phyloP scores from a whole-genome alignment of 2,113 vertebrate genomes.

The Epinephelus cyanopodus region DNA sequence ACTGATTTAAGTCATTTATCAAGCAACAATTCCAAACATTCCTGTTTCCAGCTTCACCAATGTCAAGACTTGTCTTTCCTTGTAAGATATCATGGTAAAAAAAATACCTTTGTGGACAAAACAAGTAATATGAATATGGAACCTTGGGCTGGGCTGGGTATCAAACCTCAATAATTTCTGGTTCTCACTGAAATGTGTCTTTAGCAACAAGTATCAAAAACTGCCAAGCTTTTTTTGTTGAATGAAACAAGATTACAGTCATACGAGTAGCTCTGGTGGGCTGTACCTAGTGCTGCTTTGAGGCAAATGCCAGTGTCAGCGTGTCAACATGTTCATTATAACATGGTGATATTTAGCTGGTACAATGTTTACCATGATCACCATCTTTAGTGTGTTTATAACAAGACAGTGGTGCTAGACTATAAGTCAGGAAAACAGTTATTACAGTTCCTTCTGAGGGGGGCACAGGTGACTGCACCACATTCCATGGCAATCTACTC shows the following conservation, averaged over 20 bases:
- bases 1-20: no score
- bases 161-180: neutral
- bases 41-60: no score
- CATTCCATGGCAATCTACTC: neutral
- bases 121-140: neutral
- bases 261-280: no score
- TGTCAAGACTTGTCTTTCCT: neutral
- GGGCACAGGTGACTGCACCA: no score
- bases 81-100: neutral
- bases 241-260: neutral
- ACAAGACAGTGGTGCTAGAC: no score
- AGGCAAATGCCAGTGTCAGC: neutral
- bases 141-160: neutral
- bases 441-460: no score
- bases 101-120: neutral
- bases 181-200: neutral
- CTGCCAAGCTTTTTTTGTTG: neutral
- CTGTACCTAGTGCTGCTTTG: neutral
- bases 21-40: no score
- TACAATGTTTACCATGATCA: neutral
- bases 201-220: neutral
- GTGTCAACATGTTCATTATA: neutral
- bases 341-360: neutral
- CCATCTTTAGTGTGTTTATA: neutral
- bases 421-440: no score